Base-by-base conservation (phyloP, 2,888 invertebrate species). In the Carabus problematicus region DNA sequence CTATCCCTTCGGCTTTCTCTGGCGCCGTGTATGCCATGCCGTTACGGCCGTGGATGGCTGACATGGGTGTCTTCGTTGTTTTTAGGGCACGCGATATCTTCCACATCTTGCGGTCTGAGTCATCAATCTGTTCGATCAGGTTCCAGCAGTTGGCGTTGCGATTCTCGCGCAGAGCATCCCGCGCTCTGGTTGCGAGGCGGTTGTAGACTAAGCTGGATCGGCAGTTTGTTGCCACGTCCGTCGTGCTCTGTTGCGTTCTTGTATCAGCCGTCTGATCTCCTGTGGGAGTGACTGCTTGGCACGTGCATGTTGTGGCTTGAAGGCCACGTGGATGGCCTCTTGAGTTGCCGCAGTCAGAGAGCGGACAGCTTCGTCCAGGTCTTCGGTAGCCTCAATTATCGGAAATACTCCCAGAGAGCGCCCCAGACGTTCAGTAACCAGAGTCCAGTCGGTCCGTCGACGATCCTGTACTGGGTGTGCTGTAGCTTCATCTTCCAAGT, bases 1-100 rank as follows among this genome's bases (percentile, higher is more conserved):
- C n/a, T n/a, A n/a, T n/a, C n/a, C n/a, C 16, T 54, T 54, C 54
- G 4, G 18, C 54, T 54, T 54, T 54, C 11, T 54, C 54, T 1
- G 12, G 18, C 7, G 54, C n/a, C n/a, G n/a, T n/a, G n/a, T n/a
- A n/a, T n/a, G n/a, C n/a, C n/a, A n/a, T n/a, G n/a, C n/a, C n/a
- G n/a, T n/a, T n/a, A n/a, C n/a, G n/a, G n/a, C n/a, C n/a, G n/a
- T n/a, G n/a, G n/a, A n/a, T n/a, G n/a, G n/a, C n/a, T n/a, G n/a
- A n/a, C n/a, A n/a, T n/a, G n/a, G n/a, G n/a, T n/a, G n/a, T n/a
- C n/a, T n/a, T n/a, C n/a, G n/a, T n/a, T n/a, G n/a, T n/a, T n/a
- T n/a, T n/a, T n/a, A n/a, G n/a, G n/a, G n/a, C n/a, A n/a, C n/a
- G n/a, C n/a, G n/a, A n/a, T n/a, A n/a, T n/a, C n/a, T n/a, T n/a